These are phyloP conservation scores for Mamestra configurata DNA, from an alignment of 1,140 invertebrate genomes.

Conservation along the genomic window DNA sequence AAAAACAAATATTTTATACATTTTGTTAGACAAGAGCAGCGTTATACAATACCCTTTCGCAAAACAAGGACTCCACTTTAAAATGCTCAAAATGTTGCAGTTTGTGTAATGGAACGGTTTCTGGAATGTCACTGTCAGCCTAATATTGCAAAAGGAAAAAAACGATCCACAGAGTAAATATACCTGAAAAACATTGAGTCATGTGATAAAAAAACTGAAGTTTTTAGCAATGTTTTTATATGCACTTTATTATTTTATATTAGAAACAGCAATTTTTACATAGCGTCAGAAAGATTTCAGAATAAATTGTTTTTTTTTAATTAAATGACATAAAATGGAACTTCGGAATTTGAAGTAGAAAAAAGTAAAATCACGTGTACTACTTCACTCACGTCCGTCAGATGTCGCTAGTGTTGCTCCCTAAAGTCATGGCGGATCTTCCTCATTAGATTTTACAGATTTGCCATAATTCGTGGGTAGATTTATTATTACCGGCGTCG, in stretches of 20 bases:
- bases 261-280: not conserved
- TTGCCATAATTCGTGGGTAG: slow-evolving; percentile 83
- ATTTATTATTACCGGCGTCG: slow-evolving; percentile 80
- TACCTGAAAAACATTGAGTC: slow-evolving; percentile 15
- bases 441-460: slow-evolving; percentile 77
- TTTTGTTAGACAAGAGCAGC: not conserved
- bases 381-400: slow-evolving; percentile 67
- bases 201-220: slow-evolving; percentile 19
- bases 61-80: not conserved
- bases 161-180: not conserved
- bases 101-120: not conserved
- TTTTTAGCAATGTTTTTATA: not conserved
- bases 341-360: slow-evolving; percentile 73
- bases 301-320: slow-evolving; percentile 3
- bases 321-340: slow-evolving; percentile 77
- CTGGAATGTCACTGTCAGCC: slow-evolving; percentile 54
- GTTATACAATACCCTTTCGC: not conserved
- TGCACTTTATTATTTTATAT: not conserved
- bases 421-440: slow-evolving; percentile 85
- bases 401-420: slow-evolving; percentile 80
- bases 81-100: not conserved
- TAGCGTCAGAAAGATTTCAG: not conserved
- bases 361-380: slow-evolving; percentile 84
- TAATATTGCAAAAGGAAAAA: slow-evolving; percentile 46
- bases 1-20: slow-evolving; percentile 26